These are phyloP conservation scores for Amyelois transitella DNA, from an alignment of 1,140 invertebrate species.

Conservation along the genomic window DNA sequence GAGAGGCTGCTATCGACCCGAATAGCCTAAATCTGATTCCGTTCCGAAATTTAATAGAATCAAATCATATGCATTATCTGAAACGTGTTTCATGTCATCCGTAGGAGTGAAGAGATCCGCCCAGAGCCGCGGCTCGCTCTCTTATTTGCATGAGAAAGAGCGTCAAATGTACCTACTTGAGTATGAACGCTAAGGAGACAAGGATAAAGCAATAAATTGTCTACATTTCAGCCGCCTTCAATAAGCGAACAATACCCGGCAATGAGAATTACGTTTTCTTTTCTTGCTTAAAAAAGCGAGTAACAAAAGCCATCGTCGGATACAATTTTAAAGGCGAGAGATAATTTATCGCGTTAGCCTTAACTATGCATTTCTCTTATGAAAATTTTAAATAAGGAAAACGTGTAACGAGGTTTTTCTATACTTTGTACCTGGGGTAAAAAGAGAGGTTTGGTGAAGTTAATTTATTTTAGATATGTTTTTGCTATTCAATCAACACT, in stretches of 20 bases:
- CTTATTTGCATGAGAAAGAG: conserved; percentile 59
- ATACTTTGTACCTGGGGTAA: too few species aligned
- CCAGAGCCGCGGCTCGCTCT: conserved; percentile 24
- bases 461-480: too few species aligned
- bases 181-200: conserved; percentile 17
- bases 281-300: not conserved
- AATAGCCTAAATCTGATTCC: not conserved
- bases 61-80: conserved; percentile 34
- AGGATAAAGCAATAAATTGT: conserved; percentile 23
- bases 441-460: too few species aligned
- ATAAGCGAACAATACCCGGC: conserved; percentile 11
- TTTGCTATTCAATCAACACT: too few species aligned
- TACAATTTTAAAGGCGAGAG: conserved; percentile 2
- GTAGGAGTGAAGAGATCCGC: conserved; percentile 23
- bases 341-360: conserved; percentile 1
- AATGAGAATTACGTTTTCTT: conserved; percentile 7
- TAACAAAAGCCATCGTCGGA: not conserved
- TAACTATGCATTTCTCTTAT: not conserved
- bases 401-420: not conserved
- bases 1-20: not conserved
- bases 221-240: conserved; percentile 13
- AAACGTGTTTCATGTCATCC: conserved; percentile 51
- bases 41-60: conserved; percentile 22
- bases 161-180: conserved; percentile 22
- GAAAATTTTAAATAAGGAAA: not conserved